Conservation (phyloP, 2,797 vertebrate genomes). For the Acanthornis magna region DNA sequence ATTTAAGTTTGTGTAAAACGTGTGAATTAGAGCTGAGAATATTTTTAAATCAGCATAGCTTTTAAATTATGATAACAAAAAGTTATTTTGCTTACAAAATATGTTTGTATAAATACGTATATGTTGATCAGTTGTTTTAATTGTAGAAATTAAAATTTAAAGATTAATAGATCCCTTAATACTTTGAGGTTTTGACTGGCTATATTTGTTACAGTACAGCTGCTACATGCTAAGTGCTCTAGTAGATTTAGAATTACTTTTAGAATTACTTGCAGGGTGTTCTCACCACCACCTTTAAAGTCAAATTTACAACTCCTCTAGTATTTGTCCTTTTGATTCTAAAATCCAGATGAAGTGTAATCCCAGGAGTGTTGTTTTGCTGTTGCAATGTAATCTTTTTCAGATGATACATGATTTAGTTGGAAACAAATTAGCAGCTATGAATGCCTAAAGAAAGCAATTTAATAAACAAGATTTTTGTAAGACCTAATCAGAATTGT, state of each 20-base stretch:
- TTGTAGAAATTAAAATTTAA: not conserved
- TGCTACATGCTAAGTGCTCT: not conserved
- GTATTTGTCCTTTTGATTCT: constrained; percentile 63
- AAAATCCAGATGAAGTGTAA: constrained; percentile 57
- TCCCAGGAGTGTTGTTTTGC: constrained; percentile 58
- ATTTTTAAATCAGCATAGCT: not conserved
- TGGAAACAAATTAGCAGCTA: constrained; percentile 75
- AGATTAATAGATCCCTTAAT: not conserved
- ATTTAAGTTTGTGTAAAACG: not conserved
- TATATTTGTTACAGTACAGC: not conserved
- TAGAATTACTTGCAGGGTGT: not conserved
- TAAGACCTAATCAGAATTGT: constrained; percentile 73
- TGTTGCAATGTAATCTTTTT: constrained; percentile 63
- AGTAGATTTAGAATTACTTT: not conserved
- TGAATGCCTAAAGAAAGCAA: constrained; percentile 74
- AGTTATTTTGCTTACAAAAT: not conserved
- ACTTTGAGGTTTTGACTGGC: not conserved
- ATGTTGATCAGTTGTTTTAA: not conserved
- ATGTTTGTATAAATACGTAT: not conserved
- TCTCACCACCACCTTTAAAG: not conserved
- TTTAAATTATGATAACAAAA: not conserved
- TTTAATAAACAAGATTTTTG: constrained; percentile 75
- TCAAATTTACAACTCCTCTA: constrained; percentile 37
- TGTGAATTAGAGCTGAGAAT: not conserved
- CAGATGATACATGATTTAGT: constrained; percentile 70